phyloP scores from a whole-genome alignment of 2,888 invertebrate genomes.

The Nineta flava region DNA sequence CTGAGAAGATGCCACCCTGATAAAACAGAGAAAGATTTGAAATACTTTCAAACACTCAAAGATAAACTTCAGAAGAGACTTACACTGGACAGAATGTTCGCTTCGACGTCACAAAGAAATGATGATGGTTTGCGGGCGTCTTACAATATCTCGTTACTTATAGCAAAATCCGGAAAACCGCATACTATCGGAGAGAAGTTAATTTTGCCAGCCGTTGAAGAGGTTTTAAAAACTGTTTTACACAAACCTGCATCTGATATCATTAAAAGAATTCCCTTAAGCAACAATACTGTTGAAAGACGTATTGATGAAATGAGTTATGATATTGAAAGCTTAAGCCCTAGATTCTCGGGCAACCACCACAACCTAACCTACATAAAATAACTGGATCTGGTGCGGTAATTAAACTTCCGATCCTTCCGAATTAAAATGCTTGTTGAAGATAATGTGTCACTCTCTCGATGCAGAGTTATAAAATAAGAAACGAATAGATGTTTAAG shows the following conservation, averaged over 20 bases:
- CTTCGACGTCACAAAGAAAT: constrained; percentile 4
- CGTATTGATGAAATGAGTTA: too few species aligned
- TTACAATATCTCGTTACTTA: constrained; percentile 16
- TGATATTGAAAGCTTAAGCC: too few species aligned
- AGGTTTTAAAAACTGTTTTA: constrained; percentile 18
- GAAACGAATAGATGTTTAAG: too few species aligned
- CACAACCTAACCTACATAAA: too few species aligned
- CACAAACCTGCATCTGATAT: constrained; percentile 17
- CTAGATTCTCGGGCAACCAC: too few species aligned
- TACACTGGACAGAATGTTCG: background rate
- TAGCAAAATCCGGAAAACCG: constrained; percentile 18
- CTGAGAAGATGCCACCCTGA: background rate
- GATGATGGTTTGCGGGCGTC: constrained; percentile 15
- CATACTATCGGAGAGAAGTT: constrained; percentile 20
- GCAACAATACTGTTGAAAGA: constrained; percentile 19
- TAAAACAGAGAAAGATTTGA: constrained; percentile 2
- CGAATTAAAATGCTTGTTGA: too few species aligned
- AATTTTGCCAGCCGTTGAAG: constrained; percentile 20
- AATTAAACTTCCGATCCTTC: too few species aligned
- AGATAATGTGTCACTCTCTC: too few species aligned
- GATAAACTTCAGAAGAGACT: constrained; percentile 2
- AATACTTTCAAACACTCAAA: constrained; percentile 5
- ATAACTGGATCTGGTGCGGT: too few species aligned
- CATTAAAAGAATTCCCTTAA: constrained; percentile 19
- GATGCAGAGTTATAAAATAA: too few species aligned